Percentiles rank a stretch among this genome's conserved stretches.
phyloP scores from a whole-genome alignment of 2,797 vertebrate genomes.

The Hybognathus amarus region DNA sequence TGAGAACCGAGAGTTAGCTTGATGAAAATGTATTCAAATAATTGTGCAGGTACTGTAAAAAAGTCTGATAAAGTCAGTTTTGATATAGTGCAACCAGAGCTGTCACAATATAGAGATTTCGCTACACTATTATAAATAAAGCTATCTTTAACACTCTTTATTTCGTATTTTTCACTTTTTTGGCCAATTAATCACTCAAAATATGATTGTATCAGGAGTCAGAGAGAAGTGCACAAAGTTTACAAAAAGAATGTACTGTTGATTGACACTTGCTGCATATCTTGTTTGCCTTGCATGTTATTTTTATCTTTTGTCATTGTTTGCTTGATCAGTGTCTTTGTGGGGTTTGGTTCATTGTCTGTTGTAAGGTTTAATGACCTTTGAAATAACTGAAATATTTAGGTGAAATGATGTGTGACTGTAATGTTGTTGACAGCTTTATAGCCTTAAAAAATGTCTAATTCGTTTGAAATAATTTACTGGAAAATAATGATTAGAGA shows the following conservation, averaged over 20 bases:
- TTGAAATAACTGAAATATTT: neutral
- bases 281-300: neutral
- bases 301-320: neutral
- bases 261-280: neutral
- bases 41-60: neutral
- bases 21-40: slow-evolving; percentile 3
- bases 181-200: neutral
- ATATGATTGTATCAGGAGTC: too few species aligned
- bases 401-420: neutral
- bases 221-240: neutral
- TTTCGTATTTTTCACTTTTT: neutral
- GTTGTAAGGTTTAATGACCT: neutral
- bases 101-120: neutral
- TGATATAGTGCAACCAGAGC: neutral
- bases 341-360: neutral
- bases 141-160: neutral
- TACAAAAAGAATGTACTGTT: neutral
- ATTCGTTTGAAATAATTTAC: neutral
- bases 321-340: neutral
- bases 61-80: neutral
- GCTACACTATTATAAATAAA: neutral
- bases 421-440: neutral
- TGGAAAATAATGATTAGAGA: neutral
- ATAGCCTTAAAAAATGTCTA: neutral
- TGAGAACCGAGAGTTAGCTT: slow-evolving; percentile 7